Conservation (phyloP, 2,797 vertebrate genomes). For the Alexandromys oeconomus region DNA sequence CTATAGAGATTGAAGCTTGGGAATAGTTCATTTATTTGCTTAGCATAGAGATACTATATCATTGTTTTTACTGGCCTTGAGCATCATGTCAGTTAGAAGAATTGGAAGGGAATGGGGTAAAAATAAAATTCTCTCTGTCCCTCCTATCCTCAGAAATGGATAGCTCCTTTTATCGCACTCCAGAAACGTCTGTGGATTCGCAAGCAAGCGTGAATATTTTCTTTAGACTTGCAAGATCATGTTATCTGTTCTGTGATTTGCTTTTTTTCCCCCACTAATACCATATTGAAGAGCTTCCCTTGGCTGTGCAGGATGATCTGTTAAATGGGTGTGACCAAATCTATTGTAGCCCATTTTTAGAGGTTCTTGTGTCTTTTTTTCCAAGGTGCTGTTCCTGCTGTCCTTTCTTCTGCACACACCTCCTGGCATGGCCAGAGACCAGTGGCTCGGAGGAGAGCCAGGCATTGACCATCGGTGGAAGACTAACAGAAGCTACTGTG, state of each 20-base stretch:
- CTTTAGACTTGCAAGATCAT: neutral
- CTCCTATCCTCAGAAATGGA: conserved; percentile 28
- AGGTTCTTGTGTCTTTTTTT: conserved; percentile 32
- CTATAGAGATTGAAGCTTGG: neutral
- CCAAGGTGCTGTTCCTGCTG: neutral
- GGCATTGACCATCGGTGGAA: neutral
- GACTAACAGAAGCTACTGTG: neutral
- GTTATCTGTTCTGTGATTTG: neutral
- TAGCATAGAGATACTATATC: conserved; percentile 27
- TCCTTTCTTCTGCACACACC: neutral
- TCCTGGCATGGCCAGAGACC: neutral
- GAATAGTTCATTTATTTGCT: conserved; percentile 1
- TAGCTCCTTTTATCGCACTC: conserved; percentile 35
- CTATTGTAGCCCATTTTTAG: neutral
- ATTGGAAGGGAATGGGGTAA: neutral
- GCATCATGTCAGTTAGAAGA: conserved; percentile 51
- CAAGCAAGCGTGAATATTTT: neutral
- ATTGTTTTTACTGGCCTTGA: conserved; percentile 33
- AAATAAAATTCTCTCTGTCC: neutral
- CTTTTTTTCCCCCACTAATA: neutral
- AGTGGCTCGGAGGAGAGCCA: neutral
- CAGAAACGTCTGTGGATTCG: conserved; percentile 11
- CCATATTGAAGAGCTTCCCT: neutral
- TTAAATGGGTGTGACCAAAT: neutral
- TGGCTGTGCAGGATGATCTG: neutral